Base-by-base conservation (phyloP, 2,797 vertebrate species). In the Cuniculus paca region DNA sequence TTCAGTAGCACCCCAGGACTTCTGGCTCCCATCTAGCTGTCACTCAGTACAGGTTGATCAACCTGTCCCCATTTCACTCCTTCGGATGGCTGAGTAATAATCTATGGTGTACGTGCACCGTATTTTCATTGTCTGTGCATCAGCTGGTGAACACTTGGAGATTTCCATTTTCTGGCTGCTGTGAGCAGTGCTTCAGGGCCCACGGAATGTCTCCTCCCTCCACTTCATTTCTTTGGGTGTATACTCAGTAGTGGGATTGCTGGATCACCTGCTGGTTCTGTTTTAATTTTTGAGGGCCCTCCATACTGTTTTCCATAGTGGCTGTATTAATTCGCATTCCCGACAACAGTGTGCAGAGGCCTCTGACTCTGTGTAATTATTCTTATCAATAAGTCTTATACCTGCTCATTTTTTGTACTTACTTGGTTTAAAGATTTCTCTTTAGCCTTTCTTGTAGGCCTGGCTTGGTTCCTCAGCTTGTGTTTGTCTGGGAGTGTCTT, bases 51-150 rank as follows among this genome's bases (percentile, higher is more conserved):
- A 2, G 2, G 2, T 17, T 42, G 8, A 22, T 52, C 54, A 60
- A 34, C 5, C 19, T 6, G n/a, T 52, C 54, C n/a, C 3, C n/a
- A 6, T 12, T 45, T 87, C 19, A 19, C 45, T 34, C 19, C 45
- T 48, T 16, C 6, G 16, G 34, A n/a, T 60, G 39, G 31, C 19
- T n/a, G 13, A n/a, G 17, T 34, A n/a, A 28, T 48, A 48, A 20
- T 52, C 48, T 17, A 2, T 4, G 8, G 56, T 45, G 19, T 26
- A 1, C 5, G 22, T 34, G 14, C 5, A 2, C n/a, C 4, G 4
- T 31, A 8, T 45, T 63, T 13, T n/a, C 28, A 39, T n/a, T 48
- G 19, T 45, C 28, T 17, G 0, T 48, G 22, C 60, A n/a, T 48
- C 42, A 14, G 3, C 31, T 48, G 42, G 17, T 48, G 31, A 45